phyloP scores from a whole-genome alignment of 2,797 vertebrate genomes.

The Malacoraja senta region DNA sequence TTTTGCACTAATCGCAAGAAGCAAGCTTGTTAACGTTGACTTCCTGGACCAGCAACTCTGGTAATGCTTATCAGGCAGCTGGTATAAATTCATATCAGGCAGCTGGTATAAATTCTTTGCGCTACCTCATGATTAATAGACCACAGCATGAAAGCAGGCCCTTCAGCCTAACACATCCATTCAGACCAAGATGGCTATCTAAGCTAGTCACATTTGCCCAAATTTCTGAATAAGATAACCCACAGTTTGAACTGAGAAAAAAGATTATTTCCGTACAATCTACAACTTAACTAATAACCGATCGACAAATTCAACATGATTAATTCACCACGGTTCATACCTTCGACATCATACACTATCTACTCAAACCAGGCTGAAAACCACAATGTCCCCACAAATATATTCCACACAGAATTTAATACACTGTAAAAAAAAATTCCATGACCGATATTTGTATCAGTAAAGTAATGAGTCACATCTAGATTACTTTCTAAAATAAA shows the following conservation, averaged over 20 bases:
- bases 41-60: too few species aligned
- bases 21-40: too few species aligned
- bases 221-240: not conserved
- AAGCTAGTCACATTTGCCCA: too few species aligned
- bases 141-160: too few species aligned
- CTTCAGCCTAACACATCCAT: too few species aligned
- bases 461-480: conserved; percentile 22
- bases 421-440: not conserved
- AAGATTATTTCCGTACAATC: not conserved
- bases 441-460: conserved; percentile 9
- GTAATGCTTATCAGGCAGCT: too few species aligned
- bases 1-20: too few species aligned
- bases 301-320: not conserved
- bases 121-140: too few species aligned
- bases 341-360: not conserved
- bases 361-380: conserved; percentile 13
- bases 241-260: not conserved
- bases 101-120: too few species aligned
- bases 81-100: too few species aligned
- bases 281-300: not conserved
- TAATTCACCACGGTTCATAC: not conserved
- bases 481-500: conserved; percentile 10
- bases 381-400: not conserved
- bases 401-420: conserved; percentile 20
- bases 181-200: too few species aligned